Evolutionary conservation across 1,140 invertebrate species (phyloP).

Genomic region (Andrena cerasifolii): DNA sequence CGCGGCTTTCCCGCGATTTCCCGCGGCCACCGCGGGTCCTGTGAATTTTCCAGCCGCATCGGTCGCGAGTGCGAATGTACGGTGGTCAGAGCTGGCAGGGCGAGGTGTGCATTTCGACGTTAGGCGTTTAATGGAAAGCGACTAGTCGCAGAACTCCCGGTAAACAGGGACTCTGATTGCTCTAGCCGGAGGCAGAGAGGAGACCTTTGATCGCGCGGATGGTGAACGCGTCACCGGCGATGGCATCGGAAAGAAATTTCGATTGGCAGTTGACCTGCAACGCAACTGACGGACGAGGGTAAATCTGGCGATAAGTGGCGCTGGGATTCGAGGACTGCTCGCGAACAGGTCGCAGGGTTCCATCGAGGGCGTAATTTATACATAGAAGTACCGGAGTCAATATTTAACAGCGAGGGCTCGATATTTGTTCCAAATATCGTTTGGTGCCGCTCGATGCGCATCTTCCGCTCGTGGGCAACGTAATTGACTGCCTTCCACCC

Average conservation of each 20-base stretch:
- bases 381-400: neutral
- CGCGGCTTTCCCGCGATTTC: conserved; percentile 29
- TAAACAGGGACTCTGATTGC: conserved; percentile 18
- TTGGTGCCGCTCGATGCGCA: neutral
- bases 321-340: neutral
- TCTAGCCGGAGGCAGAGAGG: no score
- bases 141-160: neutral
- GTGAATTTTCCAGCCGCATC: no score
- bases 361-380: no score
- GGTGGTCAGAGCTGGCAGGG: neutral
- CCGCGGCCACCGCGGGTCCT: neutral
- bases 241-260: neutral
- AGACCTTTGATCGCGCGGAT: neutral
- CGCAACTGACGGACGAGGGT: no score
- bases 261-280: no score
- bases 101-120: neutral
- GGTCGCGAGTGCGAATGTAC: neutral
- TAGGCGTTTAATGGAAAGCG: neutral
- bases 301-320: neutral
- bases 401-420: neutral
- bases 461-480: neutral
- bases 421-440: neutral
- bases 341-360: neutral
- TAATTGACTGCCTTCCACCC: neutral
- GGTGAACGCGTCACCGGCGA: neutral